Evolutionary conservation across 2,113 vertebrate genomes (phyloP), one percentile per base, ranked within the genome.

Genomic region (Actenoides lindsayi): DNA sequence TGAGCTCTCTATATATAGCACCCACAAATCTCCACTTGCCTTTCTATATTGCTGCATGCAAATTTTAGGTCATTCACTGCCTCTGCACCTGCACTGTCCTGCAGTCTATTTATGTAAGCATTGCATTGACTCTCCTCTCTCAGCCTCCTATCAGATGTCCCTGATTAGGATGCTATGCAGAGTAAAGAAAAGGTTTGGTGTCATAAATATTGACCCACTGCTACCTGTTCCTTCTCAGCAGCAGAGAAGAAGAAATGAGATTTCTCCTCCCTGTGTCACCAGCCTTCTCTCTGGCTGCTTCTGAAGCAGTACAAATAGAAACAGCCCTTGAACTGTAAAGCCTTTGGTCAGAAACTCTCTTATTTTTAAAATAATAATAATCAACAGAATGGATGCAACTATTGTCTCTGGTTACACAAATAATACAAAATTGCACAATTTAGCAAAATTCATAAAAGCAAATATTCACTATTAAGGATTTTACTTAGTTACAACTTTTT

Each of bases 401-500:
- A 59, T 48, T 57, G 25, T 24, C 28, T 83, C 68, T 62, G 15
- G 9, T 85, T 93, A 69, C 24, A 51, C 25, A 91, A 87, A 85
- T 77, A 87, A 41, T 12, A 48, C 16, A 59, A 68, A 94, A 94
- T 46, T 59, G 17, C 59, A 87, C n/a, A 44, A 77, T 54, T 73
- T 44, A 67, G 71, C 54, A 54, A 76, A 87, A 87, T 79, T 64
- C 24, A 39, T 33, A 69, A 93, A 51, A 87, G n/a, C 2, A 88
- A 85, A 16, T 70, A 53, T 67, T 88, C 80, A 20, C 19, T 62
- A 48, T 37, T 51, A 65, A 46, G 46, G 6, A 35, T 89, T 94
- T 95, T 73, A 74, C 20, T 80, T 92, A 83, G 88, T 80, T 84
- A 69, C 9, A 59, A 84, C 51, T 89, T 90, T 89, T 56, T 48